A percentile compares a stretch with the other conserved stretches of the same genome.
These are phyloP conservation scores for Phyllostomus discolor DNA, from an alignment of 2,113 vertebrate genomes.

Conservation along the genomic window DNA sequence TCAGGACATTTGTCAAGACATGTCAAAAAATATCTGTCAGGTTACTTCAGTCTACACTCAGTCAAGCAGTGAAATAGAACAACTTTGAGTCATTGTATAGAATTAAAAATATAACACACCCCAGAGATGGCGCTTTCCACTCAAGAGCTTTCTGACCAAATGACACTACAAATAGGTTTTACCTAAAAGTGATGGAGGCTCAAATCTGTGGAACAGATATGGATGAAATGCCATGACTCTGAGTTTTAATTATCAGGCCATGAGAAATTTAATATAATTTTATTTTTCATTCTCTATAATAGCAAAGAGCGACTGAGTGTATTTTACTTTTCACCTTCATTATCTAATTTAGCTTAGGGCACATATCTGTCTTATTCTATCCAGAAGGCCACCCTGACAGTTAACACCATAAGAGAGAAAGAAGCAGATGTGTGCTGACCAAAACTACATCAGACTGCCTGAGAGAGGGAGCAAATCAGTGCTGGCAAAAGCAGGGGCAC, in stretches of 20 bases:
- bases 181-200: not conserved
- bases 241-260: not conserved
- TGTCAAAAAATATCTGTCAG: constrained; percentile 66
- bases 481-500: too few species aligned
- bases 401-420: not conserved
- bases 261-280: not conserved
- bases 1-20: constrained; percentile 61
- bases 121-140: constrained; percentile 30
- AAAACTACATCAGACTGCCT: not conserved
- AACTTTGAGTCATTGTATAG: constrained; percentile 31
- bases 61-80: constrained; percentile 61
- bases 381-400: too few species aligned
- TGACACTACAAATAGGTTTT: not conserved
- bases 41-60: constrained; percentile 73
- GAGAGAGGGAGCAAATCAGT: not conserved
- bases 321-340: not conserved
- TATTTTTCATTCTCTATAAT: not conserved
- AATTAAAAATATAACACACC: constrained; percentile 55
- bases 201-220: not conserved
- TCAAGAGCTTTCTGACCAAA: constrained; percentile 51
- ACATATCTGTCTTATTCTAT: not conserved
- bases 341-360: not conserved
- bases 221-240: not conserved
- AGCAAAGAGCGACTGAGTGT: not conserved
- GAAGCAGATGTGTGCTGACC: not conserved